Base-by-base conservation (phyloP, 2,113 vertebrate species). In the Chlamydotis undulata region DNA sequence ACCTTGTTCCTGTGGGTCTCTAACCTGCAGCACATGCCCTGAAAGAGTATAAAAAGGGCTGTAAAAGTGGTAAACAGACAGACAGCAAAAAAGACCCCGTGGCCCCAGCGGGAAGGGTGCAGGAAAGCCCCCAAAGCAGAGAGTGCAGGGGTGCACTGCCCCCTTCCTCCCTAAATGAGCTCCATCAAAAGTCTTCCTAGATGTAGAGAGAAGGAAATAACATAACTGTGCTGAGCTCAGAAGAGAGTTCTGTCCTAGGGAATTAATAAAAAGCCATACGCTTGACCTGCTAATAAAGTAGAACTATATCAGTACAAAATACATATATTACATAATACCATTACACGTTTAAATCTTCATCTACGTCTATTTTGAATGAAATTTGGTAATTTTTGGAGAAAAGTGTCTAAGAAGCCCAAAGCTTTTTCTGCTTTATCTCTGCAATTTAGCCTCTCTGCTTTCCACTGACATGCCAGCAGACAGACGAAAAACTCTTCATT, bases 101-200 rank as follows among this genome's bases (percentile, higher is more conserved):
- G 7, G 31, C 16, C 59, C 5, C 14, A 31, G 12, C 11, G 61
- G n/a, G 26, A 79, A 73, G 25, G 16, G 19, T 55, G 8, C 13
- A 60, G 53, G 26, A 83, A 93, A 68, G 4, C 0, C 19, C 14
- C 7, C 22, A 63, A n/a, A 88, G 12, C 14, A 76, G n/a, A 68
- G 12, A 24, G 6, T 24, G 5, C 26, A 76, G n/a, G 16, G 4
- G 4, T 41, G 9, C 0, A 0, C 6, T 1, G 0, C 33, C 10
- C 8, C 15, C 33, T 55, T 77, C 39, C 8, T 76, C 53, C 23
- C 21, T 85, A 57, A 65, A 74, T 43, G 10, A 83, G 14, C 24
- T 70, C 35, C 50, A 50, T 24, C 55, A 33, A 39, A 82, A 83
- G 14, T 39, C 47, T 68, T 63, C 13, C 17, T 39, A 92, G 28